These are phyloP conservation scores for Larimichthys crocea DNA, from an alignment of 2,113 vertebrate species.

Conservation along the genomic window DNA sequence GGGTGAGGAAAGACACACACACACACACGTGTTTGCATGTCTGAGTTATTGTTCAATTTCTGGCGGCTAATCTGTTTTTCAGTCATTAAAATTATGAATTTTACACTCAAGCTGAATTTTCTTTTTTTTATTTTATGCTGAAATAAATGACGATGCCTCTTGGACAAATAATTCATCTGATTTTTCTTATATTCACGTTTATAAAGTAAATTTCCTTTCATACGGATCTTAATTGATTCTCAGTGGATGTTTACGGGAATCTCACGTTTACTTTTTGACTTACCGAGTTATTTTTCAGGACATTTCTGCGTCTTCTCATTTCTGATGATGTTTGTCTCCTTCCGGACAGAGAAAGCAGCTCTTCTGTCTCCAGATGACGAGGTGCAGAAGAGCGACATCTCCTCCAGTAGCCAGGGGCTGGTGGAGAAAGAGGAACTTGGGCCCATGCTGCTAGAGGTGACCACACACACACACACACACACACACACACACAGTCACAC, in stretches of 20 bases:
- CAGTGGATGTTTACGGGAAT: not conserved
- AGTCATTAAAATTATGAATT: too few relatives aligned
- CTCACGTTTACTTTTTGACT: not conserved
- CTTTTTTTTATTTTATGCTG: not conserved
- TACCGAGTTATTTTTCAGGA: not conserved
- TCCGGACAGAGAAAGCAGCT: slow-evolving; percentile 86
- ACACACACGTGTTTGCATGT: not conserved
- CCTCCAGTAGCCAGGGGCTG: slow-evolving; percentile 94
- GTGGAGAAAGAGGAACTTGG: slow-evolving; percentile 93
- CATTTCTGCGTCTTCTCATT: not conserved
- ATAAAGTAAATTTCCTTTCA: too few relatives aligned
- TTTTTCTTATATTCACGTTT: not conserved
- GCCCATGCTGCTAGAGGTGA: slow-evolving; percentile 79
- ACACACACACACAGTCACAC: not conserved
- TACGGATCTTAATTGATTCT: not conserved
- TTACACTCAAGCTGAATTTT: not conserved
- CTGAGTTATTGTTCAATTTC: not conserved
- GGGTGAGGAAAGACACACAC: slow-evolving; percentile 80
- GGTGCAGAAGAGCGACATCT: slow-evolving; percentile 96
- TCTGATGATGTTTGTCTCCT: not conserved
- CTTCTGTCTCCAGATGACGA: slow-evolving; percentile 88
- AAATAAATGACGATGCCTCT: not conserved
- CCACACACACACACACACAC: not conserved
- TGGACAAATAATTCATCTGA: not conserved
- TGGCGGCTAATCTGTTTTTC: not conserved